Evolutionary conservation across 2,797 vertebrate genomes (phyloP).

Genomic region (Simalia tracyae): DNA sequence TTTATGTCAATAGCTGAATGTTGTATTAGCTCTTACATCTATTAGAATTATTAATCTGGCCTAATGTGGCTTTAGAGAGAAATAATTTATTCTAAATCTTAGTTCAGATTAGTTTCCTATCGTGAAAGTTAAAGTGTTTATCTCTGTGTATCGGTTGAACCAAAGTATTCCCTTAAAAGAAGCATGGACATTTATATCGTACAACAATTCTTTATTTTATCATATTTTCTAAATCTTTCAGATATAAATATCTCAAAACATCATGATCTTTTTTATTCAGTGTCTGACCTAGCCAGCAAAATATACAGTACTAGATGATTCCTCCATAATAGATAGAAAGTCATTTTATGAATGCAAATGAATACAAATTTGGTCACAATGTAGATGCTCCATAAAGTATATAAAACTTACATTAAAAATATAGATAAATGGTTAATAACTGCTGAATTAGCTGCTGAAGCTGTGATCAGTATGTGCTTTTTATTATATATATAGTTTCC

Average conservation of each 20-base stretch:
- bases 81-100: constrained; percentile 68
- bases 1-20: constrained; percentile 82
- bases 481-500: constrained; percentile 23
- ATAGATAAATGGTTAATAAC: constrained; percentile 67
- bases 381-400: constrained; percentile 73
- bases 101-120: constrained; percentile 56
- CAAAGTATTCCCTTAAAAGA: constrained; percentile 33
- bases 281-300: constrained; percentile 64
- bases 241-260: constrained; percentile 35
- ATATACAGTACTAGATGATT: constrained; percentile 60
- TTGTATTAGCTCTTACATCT: constrained; percentile 75
- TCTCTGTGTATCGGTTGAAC: constrained; percentile 35
- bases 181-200: constrained; percentile 38
- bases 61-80: constrained; percentile 69
- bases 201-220: constrained; percentile 41
- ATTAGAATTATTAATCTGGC: constrained; percentile 78
- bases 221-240: constrained; percentile 62
- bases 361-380: constrained; percentile 71
- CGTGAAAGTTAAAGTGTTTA: constrained; percentile 42
- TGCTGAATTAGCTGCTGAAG: constrained; percentile 47
- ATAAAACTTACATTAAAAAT: constrained; percentile 71
- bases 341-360: constrained; percentile 73
- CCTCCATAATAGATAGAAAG: constrained; percentile 72
- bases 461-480: constrained; percentile 70
- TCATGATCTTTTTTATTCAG: constrained; percentile 38